Conservation (phyloP, 2,888 invertebrate species). For the Podotricha telesiphe region DNA sequence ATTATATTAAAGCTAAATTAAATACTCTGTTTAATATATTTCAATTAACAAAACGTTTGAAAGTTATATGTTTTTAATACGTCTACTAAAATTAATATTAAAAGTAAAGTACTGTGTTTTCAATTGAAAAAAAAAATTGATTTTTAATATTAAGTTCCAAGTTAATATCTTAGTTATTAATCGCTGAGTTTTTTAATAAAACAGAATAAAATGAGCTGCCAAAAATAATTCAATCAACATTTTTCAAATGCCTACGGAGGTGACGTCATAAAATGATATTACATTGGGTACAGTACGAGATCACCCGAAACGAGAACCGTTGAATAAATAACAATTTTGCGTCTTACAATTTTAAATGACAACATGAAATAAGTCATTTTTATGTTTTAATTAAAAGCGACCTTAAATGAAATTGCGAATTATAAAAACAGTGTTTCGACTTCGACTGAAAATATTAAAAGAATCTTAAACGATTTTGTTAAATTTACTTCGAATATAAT, state of each 20-base stretch:
- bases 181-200: background rate
- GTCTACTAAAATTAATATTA: too few species aligned
- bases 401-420: slow-evolving; percentile 2
- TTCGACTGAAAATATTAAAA: background rate
- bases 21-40: too few species aligned
- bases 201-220: background rate
- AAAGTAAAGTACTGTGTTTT: too few species aligned
- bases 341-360: background rate
- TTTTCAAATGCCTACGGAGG: slow-evolving; percentile 5
- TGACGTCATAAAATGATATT: slow-evolving; percentile 8
- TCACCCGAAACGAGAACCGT: slow-evolving; percentile 2
- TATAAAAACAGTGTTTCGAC: background rate
- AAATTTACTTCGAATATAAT: too few species aligned
- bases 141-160: background rate
- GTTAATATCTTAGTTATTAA: background rate
- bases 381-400: slow-evolving; percentile 11
- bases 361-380: slow-evolving; percentile 11
- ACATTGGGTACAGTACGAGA: background rate
- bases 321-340: slow-evolving; percentile 11
- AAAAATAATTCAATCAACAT: slow-evolving; percentile 6
- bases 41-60: too few species aligned
- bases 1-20: too few species aligned
- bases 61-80: too few species aligned
- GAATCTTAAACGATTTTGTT: background rate
- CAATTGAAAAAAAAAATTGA: background rate